Conservation (phyloP, 2,797 vertebrate species). For the Alosa sapidissima region DNA sequence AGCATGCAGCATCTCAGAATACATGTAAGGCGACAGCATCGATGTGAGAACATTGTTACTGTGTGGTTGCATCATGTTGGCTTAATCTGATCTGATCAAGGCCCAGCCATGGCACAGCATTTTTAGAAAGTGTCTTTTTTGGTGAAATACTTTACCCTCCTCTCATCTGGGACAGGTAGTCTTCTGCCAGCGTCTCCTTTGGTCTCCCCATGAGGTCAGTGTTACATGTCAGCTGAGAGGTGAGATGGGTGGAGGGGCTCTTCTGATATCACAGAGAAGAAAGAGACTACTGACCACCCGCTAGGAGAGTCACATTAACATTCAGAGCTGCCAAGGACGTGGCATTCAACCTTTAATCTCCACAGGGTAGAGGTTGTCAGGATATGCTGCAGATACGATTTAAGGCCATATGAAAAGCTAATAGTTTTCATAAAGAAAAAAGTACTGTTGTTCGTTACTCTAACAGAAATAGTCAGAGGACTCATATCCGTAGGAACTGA, state of each 20-base stretch:
- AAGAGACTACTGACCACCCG: constrained; percentile 11
- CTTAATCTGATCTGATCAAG: constrained; percentile 17
- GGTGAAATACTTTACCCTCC: constrained; percentile 7
- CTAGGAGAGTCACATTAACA: neutral
- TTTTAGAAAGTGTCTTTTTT: constrained; percentile 20
- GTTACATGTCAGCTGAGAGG: neutral
- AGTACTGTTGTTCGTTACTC: too few species aligned
- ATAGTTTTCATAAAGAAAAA: neutral
- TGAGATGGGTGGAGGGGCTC: neutral
- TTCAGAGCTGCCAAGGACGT: neutral
- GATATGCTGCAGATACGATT: neutral
- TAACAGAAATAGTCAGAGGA: too few species aligned
- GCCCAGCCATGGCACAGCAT: neutral
- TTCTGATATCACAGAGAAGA: neutral
- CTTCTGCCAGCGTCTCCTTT: neutral
- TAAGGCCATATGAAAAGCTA: neutral
- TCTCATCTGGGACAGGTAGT: neutral
- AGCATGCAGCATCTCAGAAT: neutral
- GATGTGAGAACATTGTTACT: neutral
- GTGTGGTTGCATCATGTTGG: constrained; percentile 4
- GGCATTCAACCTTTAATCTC: neutral
- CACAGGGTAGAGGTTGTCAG: neutral
- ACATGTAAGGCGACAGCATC: neutral
- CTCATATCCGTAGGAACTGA: too few species aligned
- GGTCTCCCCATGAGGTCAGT: neutral